Evolutionary conservation across 2,888 invertebrate genomes (phyloP).

Genomic region (Chrysolina americana): DNA sequence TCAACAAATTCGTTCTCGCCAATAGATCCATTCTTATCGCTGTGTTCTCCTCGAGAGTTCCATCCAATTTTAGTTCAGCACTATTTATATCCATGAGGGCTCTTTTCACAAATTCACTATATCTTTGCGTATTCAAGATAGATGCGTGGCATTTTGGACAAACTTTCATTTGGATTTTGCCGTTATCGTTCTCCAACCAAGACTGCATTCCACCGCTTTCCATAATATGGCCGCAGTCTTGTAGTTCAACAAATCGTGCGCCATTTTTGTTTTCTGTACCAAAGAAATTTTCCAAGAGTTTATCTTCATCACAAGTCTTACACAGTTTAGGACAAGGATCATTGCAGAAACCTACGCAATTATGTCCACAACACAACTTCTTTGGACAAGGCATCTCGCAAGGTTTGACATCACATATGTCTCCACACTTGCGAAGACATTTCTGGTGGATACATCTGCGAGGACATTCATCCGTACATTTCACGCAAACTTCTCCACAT

Average conservation of each 20-base stretch:
- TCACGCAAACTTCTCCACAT: constrained; percentile 71
- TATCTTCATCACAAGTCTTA: constrained; percentile 48
- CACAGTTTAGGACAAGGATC: constrained; percentile 50
- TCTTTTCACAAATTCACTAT: constrained; percentile 55
- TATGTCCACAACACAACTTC: not conserved
- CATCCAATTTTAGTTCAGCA: constrained; percentile 60
- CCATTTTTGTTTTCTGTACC: constrained; percentile 50
- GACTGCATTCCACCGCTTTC: constrained; percentile 55
- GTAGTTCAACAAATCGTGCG: constrained; percentile 48
- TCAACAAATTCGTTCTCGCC: not conserved
- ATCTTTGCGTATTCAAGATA: constrained; percentile 57
- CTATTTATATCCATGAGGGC: constrained; percentile 50
- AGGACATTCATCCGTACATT: not conserved
- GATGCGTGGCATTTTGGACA: constrained; percentile 55
- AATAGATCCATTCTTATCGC: constrained; percentile 57
- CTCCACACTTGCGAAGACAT: not conserved
- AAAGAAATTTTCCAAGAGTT: constrained; percentile 48
- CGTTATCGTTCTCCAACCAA: constrained; percentile 48
- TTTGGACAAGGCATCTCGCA: constrained; percentile 5
- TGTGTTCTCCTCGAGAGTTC: constrained; percentile 62
- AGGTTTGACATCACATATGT: constrained; percentile 6
- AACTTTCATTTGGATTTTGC: constrained; percentile 49
- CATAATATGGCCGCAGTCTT: constrained; percentile 57
- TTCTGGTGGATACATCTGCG: not conserved
- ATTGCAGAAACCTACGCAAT: constrained; percentile 19